Conservation (phyloP, 2,113 vertebrate genomes). For the Neopipo cinnamomea region DNA sequence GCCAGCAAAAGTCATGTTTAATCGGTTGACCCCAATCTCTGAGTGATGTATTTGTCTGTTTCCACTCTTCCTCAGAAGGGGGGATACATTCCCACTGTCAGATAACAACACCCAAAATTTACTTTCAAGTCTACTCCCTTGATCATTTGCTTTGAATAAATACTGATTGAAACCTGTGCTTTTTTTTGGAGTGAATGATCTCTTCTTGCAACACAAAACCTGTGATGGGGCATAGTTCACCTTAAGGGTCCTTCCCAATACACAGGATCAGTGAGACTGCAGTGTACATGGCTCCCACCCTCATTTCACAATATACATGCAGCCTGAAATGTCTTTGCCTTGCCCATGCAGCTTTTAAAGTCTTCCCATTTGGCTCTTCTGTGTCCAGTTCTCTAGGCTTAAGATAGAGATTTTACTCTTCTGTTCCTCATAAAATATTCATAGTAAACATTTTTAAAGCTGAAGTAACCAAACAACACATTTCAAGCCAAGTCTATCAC, state of each 20-base stretch:
- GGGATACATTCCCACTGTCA: background rate
- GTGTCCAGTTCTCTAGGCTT: background rate
- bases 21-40: background rate
- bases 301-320: background rate
- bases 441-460: background rate
- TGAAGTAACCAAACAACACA: background rate
- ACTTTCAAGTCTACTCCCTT: background rate
- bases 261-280: background rate
- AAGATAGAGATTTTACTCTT: background rate
- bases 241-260: background rate
- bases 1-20: background rate
- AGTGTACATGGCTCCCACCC: accelerated
- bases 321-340: background rate
- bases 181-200: background rate
- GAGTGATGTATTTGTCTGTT: background rate
- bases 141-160: background rate
- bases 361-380: background rate
- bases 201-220: background rate
- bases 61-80: background rate
- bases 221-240: background rate
- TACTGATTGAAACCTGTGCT: background rate
- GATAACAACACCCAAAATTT: background rate
- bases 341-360: background rate
- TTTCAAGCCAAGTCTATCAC: background rate
- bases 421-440: background rate